Conservation (phyloP, 2,797 vertebrate species). For the Epinephelus coioides region DNA sequence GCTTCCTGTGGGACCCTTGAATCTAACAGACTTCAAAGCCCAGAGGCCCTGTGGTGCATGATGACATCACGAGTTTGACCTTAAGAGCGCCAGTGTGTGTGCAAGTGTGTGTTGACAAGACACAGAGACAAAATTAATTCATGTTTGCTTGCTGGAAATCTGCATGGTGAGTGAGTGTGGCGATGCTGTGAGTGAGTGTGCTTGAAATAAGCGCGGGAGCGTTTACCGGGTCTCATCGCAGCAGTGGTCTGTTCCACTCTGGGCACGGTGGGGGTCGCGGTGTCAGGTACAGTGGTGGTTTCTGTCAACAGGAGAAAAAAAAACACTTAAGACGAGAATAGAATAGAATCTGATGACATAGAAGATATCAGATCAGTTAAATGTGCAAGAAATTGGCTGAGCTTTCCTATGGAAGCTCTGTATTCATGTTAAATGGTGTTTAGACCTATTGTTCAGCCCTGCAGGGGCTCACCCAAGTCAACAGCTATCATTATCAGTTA, state of each 20-base stretch:
- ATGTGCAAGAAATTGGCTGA: neutral
- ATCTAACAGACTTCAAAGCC: constrained; percentile 71
- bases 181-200: neutral
- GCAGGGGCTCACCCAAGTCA: neutral
- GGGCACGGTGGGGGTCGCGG: constrained; percentile 89
- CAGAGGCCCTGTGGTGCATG: constrained; percentile 50
- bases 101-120: constrained; percentile 30
- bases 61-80: constrained; percentile 78
- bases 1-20: constrained; percentile 72
- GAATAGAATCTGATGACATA: neutral
- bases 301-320: constrained; percentile 80
- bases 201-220: constrained; percentile 12
- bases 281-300: constrained; percentile 91
- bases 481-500: neutral
- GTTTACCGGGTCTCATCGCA: constrained; percentile 81
- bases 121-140: constrained; percentile 17
- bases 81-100: constrained; percentile 49
- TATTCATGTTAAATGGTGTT: neutral
- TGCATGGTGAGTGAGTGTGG: constrained; percentile 23
- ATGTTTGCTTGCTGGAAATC: constrained; percentile 17
- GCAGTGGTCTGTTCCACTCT: constrained; percentile 88
- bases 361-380: neutral
- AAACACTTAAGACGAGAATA: constrained; percentile 6
- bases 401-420: neutral
- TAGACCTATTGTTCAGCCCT: neutral